A percentile compares a stretch with the other conserved stretches of the same genome.
phyloP scores from a whole-genome alignment of 2,113 vertebrate genomes.

The Calidris pygmaea region DNA sequence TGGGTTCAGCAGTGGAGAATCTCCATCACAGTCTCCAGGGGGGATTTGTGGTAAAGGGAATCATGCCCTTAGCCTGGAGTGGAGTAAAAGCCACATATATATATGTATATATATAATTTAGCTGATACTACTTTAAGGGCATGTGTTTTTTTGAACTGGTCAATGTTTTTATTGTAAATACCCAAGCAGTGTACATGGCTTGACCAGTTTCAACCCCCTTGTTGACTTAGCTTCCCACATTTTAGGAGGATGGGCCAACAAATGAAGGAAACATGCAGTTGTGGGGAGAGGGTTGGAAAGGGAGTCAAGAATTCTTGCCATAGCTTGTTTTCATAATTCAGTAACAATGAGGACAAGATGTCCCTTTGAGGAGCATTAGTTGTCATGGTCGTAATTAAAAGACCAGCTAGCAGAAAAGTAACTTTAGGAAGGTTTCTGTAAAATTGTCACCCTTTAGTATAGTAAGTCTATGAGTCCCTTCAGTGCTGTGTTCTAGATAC shows the following conservation, averaged over 20 bases:
- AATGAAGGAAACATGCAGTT: not conserved
- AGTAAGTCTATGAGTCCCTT: not conserved
- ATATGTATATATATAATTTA: not conserved
- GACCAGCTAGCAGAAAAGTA: not conserved
- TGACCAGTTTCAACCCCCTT: not conserved
- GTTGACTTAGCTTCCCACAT: not conserved
- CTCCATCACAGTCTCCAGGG: not conserved
- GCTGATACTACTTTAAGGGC: not conserved
- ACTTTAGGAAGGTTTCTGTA: not conserved
- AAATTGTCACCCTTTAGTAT: not conserved
- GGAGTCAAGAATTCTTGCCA: not conserved
- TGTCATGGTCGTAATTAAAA: not conserved
- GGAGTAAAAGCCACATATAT: not conserved
- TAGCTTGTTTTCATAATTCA: not conserved
- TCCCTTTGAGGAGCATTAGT: not conserved
- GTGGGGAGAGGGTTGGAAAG: not conserved
- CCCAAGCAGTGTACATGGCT: not conserved
- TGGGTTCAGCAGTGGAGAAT: not conserved
- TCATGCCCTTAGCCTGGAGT: not conserved
- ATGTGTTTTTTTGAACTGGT: not conserved
- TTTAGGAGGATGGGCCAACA: not conserved
- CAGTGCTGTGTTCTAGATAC: not conserved
- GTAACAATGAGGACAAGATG: not conserved
- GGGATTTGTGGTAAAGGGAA: not conserved
- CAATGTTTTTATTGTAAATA: constrained; percentile 16